Evolutionary conservation across 2,797 vertebrate species (phyloP).

Genomic region (Coluber constrictor): DNA sequence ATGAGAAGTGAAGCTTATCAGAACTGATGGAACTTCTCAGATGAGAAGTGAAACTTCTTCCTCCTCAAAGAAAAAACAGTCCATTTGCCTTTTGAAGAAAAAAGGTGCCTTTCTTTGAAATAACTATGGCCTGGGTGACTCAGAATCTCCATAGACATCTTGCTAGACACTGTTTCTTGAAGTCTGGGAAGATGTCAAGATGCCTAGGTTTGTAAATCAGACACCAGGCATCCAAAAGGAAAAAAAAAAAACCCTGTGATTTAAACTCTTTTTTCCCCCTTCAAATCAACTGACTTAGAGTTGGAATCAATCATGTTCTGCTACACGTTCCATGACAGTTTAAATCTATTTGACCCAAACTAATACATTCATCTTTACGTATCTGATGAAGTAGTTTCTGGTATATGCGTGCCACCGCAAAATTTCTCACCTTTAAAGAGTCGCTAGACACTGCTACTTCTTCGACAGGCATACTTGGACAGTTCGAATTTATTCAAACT

Average conservation of each 20-base stretch:
- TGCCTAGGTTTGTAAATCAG: conserved; percentile 20
- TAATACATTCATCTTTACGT: background rate
- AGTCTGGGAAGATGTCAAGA: background rate
- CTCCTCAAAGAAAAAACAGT: background rate
- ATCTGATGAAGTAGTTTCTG: background rate
- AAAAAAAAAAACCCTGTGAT: background rate
- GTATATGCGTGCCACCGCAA: background rate
- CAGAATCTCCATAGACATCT: background rate
- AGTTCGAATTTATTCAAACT: background rate
- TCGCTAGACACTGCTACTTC: background rate
- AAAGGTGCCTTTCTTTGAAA: background rate
- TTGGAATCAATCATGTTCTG: too few species aligned
- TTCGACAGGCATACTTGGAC: background rate
- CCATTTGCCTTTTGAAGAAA: background rate
- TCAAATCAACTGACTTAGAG: background rate
- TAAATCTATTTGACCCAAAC: background rate
- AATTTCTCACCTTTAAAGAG: background rate
- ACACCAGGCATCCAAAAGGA: conserved; percentile 5
- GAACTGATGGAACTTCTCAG: background rate
- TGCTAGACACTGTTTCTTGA: conserved; percentile 20
- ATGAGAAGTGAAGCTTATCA: background rate
- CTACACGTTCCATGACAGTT: background rate
- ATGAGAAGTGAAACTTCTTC: background rate
- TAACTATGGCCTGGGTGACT: background rate
- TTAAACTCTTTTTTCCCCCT: background rate